Evolutionary conservation across 1,140 invertebrate species (phyloP).

Genomic region (Scaptomyza montana): DNA sequence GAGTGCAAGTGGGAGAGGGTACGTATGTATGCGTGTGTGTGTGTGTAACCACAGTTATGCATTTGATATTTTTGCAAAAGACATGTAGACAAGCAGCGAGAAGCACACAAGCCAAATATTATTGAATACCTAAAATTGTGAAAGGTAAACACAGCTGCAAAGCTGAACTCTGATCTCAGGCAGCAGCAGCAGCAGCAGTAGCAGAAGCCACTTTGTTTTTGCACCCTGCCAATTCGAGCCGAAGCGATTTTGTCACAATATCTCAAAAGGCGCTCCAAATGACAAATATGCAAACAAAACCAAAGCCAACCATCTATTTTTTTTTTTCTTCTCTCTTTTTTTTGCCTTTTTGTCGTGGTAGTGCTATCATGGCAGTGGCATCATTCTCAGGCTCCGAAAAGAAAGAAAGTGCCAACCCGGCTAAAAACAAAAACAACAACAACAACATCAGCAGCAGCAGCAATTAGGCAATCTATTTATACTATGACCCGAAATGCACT

Average conservation of each 20-base stretch:
- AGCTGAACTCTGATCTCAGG: slow-evolving; percentile 11
- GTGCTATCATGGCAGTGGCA: slow-evolving; percentile 59
- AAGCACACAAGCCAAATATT: slow-evolving; percentile 66
- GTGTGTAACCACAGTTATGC: slow-evolving; percentile 64
- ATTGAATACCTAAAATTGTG: slow-evolving; percentile 75
- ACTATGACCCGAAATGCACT: not conserved
- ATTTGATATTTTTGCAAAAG: slow-evolving; percentile 77
- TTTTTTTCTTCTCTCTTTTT: slow-evolving; percentile 10
- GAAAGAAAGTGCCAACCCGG: not conserved
- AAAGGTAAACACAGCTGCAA: slow-evolving; percentile 74
- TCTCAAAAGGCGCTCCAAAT: slow-evolving; percentile 28
- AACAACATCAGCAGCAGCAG: not conserved
- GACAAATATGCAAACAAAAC: slow-evolving; percentile 25
- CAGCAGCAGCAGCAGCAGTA: too few relatives aligned
- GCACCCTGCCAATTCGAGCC: slow-evolving; percentile 30
- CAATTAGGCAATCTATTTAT: slow-evolving; percentile 63
- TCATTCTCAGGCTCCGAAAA: slow-evolving; percentile 25
- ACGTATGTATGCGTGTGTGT: not conserved
- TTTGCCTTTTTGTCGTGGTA: slow-evolving; percentile 29
- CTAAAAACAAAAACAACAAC: too few relatives aligned
- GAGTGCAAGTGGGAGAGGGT: not conserved
- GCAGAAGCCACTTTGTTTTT: slow-evolving; percentile 29
- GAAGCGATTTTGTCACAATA: slow-evolving; percentile 46
- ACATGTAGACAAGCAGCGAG: slow-evolving; percentile 63
- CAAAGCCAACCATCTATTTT: slow-evolving; percentile 11